Evolutionary conservation across 1,140 invertebrate genomes (phyloP).

Genomic region (Rhagoletis zephyria): DNA sequence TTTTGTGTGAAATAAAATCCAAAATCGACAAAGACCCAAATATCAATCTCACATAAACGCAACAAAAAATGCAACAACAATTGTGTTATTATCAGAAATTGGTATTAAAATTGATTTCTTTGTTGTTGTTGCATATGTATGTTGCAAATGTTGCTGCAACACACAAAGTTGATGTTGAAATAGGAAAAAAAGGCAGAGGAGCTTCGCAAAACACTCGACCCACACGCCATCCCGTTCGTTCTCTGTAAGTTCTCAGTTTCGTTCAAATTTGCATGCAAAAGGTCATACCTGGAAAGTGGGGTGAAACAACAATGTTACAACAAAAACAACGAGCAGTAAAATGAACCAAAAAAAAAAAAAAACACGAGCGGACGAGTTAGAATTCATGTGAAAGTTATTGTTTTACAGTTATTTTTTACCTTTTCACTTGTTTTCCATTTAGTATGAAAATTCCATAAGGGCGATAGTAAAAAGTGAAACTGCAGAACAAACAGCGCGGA

Average conservation of each 20-base stretch:
- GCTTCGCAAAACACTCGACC: neutral
- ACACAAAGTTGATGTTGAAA: neutral
- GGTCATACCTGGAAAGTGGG: neutral
- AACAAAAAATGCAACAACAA: neutral
- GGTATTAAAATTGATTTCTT: too few relatives aligned
- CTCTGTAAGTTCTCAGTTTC: neutral
- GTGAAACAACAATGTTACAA: neutral
- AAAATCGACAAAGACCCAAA: neutral
- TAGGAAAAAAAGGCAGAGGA: neutral
- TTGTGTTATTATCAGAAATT: too few relatives aligned
- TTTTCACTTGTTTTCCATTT: neutral
- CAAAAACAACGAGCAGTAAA: neutral
- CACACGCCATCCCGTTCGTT: neutral
- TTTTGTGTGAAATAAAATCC: neutral
- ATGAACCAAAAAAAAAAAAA: neutral
- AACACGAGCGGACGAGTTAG: neutral
- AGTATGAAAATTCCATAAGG: neutral
- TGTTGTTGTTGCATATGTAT: neutral
- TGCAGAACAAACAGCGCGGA: neutral
- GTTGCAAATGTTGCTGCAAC: neutral
- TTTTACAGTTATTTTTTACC: constrained; percentile 3
- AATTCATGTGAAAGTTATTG: neutral
- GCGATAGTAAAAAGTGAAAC: neutral
- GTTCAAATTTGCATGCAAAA: constrained; percentile 1
- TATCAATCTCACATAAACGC: neutral